Evolutionary conservation across 53 echinoderm and acorn worm species (phyloP).

Genomic region (Temnopleurus reevesii): DNA sequence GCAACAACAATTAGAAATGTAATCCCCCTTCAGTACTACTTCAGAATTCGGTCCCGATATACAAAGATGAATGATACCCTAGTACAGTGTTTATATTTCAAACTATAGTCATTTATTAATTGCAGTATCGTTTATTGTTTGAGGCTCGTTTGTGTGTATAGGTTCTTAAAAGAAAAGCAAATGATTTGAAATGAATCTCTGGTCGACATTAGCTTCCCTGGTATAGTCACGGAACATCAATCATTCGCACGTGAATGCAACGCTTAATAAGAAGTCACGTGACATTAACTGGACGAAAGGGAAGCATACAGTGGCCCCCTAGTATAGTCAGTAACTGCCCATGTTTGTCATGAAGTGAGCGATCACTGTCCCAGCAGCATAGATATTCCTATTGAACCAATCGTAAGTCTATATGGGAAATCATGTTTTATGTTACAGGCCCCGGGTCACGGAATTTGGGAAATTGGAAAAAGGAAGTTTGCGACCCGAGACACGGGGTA

Average conservation of each 20-base stretch:
- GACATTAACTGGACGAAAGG: background rate
- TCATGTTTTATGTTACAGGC: too few relatives aligned
- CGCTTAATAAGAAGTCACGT: background rate
- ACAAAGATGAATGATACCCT: background rate
- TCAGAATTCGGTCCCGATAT: background rate
- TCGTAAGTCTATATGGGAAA: too few relatives aligned
- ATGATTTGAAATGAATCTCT: constrained; percentile 9
- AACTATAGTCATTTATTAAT: constrained; percentile 12
- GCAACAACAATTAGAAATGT: too few relatives aligned
- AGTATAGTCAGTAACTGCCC: too few relatives aligned
- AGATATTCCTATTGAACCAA: too few relatives aligned
- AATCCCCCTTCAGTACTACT: background rate
- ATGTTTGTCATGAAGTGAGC: too few relatives aligned
- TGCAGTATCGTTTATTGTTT: constrained; percentile 28
- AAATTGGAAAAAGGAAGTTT: too few relatives aligned
- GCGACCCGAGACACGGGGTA: too few relatives aligned
- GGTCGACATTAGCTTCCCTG: background rate
- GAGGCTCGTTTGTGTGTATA: constrained; percentile 7
- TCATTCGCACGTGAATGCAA: constrained; percentile 31
- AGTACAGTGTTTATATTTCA: background rate
- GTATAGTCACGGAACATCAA: background rate
- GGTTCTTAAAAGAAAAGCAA: background rate
- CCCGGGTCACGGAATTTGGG: too few relatives aligned
- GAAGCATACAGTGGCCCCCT: too few relatives aligned
- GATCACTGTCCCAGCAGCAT: too few relatives aligned